Conservation (phyloP, 2,888 invertebrate genomes). For the Prosapia bicincta region DNA sequence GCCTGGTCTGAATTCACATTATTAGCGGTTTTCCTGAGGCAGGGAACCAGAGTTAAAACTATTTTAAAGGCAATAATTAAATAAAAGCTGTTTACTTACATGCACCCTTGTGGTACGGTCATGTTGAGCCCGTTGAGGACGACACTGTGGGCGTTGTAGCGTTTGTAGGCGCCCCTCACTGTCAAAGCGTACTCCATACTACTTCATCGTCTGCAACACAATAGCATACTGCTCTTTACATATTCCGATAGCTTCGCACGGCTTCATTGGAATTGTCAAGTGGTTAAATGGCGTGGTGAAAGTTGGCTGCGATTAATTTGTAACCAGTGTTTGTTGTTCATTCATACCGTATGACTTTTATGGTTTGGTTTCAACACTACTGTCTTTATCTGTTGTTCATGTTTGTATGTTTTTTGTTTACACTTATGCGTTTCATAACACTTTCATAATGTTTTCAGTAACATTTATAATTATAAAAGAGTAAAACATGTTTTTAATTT, state of each 20-base stretch:
- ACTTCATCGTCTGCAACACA: constrained; percentile 3
- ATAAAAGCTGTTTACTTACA: neutral
- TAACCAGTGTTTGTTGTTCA: neutral
- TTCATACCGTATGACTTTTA: neutral
- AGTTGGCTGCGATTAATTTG: neutral
- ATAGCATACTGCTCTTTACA: neutral
- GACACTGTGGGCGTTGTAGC: neutral
- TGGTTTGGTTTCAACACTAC: too few relatives aligned
- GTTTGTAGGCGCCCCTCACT: neutral
- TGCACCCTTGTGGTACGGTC: neutral
- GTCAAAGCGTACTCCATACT: constrained; percentile 10
- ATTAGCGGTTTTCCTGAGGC: too few relatives aligned
- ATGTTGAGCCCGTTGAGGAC: neutral
- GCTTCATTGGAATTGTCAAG: neutral
- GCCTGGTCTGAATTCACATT: too few relatives aligned
- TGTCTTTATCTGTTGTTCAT: too few relatives aligned
- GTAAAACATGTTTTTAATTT: too few relatives aligned
- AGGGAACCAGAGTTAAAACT: too few relatives aligned
- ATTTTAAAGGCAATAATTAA: too few relatives aligned
- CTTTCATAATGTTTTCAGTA: too few relatives aligned
- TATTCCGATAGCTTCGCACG: neutral
- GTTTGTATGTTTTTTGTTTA: too few relatives aligned
- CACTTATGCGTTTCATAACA: too few relatives aligned
- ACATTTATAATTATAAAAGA: too few relatives aligned
- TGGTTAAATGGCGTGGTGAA: neutral